Percentiles rank a stretch among this genome's conserved stretches.
These are phyloP conservation scores for Drosophila mettleri DNA, from an alignment of 2,888 invertebrate genomes.

Conservation along the genomic window DNA sequence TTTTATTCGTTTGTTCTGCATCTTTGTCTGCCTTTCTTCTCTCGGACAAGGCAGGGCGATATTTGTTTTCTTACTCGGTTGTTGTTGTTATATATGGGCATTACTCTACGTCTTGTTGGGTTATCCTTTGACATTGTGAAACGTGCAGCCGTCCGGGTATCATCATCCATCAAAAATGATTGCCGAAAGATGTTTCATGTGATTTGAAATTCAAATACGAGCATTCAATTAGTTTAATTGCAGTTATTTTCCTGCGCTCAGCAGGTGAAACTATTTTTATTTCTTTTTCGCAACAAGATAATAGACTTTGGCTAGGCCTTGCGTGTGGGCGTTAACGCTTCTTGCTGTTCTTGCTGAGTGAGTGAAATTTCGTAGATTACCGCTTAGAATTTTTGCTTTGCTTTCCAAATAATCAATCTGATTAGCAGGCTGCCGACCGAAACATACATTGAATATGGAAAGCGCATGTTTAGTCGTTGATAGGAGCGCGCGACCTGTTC, in stretches of 20 bases:
- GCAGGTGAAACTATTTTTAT: conserved; percentile 58
- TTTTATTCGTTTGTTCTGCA: conserved; percentile 52
- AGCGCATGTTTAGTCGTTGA: conserved; percentile 63
- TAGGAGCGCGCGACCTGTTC: conserved; percentile 61
- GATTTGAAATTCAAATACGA: conserved; percentile 76
- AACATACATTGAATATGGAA: conserved; percentile 65
- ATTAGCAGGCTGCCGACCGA: conserved; percentile 35
- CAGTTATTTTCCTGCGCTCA: conserved; percentile 42
- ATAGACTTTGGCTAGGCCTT: not conserved
- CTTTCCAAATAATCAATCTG: conserved; percentile 17
- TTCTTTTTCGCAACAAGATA: not conserved
- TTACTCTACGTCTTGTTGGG: conserved; percentile 63
- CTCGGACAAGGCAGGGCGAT: conserved; percentile 42
- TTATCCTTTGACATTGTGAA: conserved; percentile 74
- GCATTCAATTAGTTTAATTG: conserved; percentile 79
- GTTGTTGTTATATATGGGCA: conserved; percentile 46
- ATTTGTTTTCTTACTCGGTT: conserved; percentile 59
- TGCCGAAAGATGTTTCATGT: conserved; percentile 76
- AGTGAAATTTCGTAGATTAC: conserved; percentile 1
- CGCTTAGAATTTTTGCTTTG: not conserved
- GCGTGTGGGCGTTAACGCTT: conserved; percentile 1
- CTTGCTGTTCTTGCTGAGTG: conserved; percentile 2
- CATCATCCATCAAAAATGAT: conserved; percentile 81
- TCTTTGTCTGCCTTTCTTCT: conserved; percentile 57
- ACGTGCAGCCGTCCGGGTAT: conserved; percentile 60